These are phyloP conservation scores for Gambusia affinis DNA, from an alignment of 2,113 vertebrate species.

Conservation along the genomic window DNA sequence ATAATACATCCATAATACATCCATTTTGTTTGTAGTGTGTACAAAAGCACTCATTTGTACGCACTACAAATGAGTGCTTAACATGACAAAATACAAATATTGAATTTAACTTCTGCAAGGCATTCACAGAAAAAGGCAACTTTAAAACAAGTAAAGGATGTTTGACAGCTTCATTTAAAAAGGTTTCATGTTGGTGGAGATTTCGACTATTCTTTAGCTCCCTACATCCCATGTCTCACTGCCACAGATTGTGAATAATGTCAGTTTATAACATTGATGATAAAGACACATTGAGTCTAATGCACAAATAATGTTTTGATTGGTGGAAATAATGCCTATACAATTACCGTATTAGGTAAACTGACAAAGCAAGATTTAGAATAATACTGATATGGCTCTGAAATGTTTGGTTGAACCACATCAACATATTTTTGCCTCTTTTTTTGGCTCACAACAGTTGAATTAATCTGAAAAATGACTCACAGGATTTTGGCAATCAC, in stretches of 20 bases:
- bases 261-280: constrained; percentile 7
- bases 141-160: neutral
- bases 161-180: neutral
- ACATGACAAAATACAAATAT: neutral
- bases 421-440: no score
- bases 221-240: neutral
- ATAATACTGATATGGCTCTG: neutral
- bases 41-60: neutral
- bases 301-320: neutral
- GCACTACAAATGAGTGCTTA: neutral
- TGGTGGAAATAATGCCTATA: neutral
- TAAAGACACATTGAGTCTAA: constrained; percentile 2
- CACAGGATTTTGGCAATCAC: constrained; percentile 13
- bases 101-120: neutral
- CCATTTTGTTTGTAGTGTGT: neutral
- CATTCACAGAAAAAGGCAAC: neutral
- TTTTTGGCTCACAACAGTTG: neutral
- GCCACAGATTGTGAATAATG: constrained; percentile 16
- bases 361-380: neutral
- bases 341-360: neutral
- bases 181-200: neutral
- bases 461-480: constrained; percentile 29
- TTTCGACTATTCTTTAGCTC: constrained; percentile 27
- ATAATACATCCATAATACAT: neutral
- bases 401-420: neutral